Percentiles rank a stretch among this genome's conserved stretches.
These are phyloP conservation scores for Anorthoa munda DNA, from an alignment of 2,888 invertebrate species.

Conservation along the genomic window DNA sequence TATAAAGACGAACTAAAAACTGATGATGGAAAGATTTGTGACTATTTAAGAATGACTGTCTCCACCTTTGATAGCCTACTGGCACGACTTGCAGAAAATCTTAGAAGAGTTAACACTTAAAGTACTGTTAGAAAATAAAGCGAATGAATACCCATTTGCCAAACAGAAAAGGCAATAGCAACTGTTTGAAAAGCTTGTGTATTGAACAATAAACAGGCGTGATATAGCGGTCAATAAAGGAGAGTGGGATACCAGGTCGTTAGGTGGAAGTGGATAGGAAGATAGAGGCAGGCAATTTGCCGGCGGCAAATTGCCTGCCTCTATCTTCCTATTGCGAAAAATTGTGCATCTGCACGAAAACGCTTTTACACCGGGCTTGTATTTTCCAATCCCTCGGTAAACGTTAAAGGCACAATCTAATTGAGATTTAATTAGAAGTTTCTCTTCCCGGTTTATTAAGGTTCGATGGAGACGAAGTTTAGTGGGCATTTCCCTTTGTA, in stretches of 20 bases:
- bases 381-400: conserved; percentile 44
- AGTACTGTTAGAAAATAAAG: conserved; percentile 11
- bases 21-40: too few relatives aligned
- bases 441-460: conserved; percentile 26
- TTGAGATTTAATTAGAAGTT: conserved; percentile 55
- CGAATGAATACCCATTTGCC: background rate
- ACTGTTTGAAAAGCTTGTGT: conserved; percentile 30
- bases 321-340: too few relatives aligned
- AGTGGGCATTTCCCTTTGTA: conserved; percentile 5
- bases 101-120: too few relatives aligned
- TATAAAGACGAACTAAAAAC: too few relatives aligned
- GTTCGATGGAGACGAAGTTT: conserved; percentile 11
- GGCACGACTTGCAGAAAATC: too few relatives aligned
- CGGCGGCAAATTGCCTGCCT: conserved; percentile 53
- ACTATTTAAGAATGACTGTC: too few relatives aligned
- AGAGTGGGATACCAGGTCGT: conserved; percentile 51
- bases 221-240: conserved; percentile 62
- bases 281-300: conserved; percentile 63
- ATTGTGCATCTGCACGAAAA: conserved; percentile 67
- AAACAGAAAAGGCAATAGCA: conserved; percentile 9
- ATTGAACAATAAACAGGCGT: conserved; percentile 42
- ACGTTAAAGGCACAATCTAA: conserved; percentile 46
- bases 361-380: conserved; percentile 53
- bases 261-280: conserved; percentile 54
- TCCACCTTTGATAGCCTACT: too few relatives aligned